Evolutionary conservation across 2,797 vertebrate genomes (phyloP), one percentile per base, ranked within the genome.

Genomic region (Cossypha polioptera): DNA sequence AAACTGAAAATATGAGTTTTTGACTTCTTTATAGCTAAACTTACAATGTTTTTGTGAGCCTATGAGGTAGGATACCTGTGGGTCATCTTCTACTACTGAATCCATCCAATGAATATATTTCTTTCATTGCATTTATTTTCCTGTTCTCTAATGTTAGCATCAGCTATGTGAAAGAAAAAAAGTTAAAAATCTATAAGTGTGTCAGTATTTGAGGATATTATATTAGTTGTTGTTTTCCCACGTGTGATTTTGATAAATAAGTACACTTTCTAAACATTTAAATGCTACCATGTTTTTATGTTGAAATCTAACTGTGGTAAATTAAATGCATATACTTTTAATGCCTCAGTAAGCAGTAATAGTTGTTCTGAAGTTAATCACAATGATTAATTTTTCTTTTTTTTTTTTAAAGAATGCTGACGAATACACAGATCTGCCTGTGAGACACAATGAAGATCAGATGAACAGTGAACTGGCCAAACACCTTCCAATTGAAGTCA

Each of bases 371-470:
- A 72, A 66, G 43, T 51, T 72, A 66, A 69, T 86, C 45, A 35
- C 13, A 69, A 21, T 43, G 4, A 40, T 38, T 48, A 47, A 24
- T 22, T 48, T 47, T 47, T 89, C 35, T 42, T 9, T 82, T 8
- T 26, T 31, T 84, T 29, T 95, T 95, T 93, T 96, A 16, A 82
- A 99, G 99, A 99, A 99, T 86, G 99, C 99, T n/a, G 99, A 99
- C 33, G 99, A 99, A 92, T 99, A 99, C 35, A 97, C 99, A 2
- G 99, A 99, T 97, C 98, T 99, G 74, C 99, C 99, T 10, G 99
- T 99, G 85, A 98, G 99, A 78, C 99, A 99, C 98, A 99, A 99
- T 72, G 99, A 99, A 97, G 99, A 99, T 98, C 99, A 99, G 97
- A 98, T 99, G 97, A 99, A 99, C 97, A 99, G 98, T 81, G 99